Base-by-base conservation (phyloP, 1,140 invertebrate genomes). In the Bombus pascuorum region DNA sequence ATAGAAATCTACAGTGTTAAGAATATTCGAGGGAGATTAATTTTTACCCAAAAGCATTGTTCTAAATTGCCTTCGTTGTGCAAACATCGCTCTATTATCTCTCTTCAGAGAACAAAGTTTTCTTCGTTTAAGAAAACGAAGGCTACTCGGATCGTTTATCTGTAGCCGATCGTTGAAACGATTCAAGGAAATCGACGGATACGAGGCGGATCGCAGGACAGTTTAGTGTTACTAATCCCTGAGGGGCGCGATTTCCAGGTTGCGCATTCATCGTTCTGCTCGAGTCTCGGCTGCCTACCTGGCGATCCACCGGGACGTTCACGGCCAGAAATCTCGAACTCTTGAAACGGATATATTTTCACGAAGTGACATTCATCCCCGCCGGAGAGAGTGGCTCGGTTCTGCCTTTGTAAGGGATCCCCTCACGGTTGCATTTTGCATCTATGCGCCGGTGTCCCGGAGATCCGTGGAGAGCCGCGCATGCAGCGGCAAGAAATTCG, bases 301-400 rank as follows among this genome's bases (percentile, higher is more conserved):
- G 72, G 79, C 68, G 72, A 68, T 81, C 57, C 57, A 84, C 37
- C 57, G 22, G 12, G 39, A 32, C 47, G 25, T 42, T 53, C 37
- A 25, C 37, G 75, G 65, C 79, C 57, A 86, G 91, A 93, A 93
- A 91, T 93, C 70, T 91, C 91, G 83, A 92, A 93, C 90, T 92
- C 75, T 89, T 94, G 95, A 95, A 95, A 95, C 94, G 95, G 94
- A 95, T 95, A 95, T 95, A 95, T 95, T 95, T 95, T 95, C 93
- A 93, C 91, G 88, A 79, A 93, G 93, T 94, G 94, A 95, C 94
- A 94, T 95, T 94, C 92, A 93, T 94, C 92, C 91, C 78, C 74
- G 76, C 18, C 59, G 78, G 73, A 70, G 85, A 75, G 59, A 73
- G 88, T 83, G 80, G 86, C 83, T 86, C 70, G 87, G 91, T 87